Conservation (phyloP, 1,140 invertebrate genomes). For the Drosophila repleta region DNA sequence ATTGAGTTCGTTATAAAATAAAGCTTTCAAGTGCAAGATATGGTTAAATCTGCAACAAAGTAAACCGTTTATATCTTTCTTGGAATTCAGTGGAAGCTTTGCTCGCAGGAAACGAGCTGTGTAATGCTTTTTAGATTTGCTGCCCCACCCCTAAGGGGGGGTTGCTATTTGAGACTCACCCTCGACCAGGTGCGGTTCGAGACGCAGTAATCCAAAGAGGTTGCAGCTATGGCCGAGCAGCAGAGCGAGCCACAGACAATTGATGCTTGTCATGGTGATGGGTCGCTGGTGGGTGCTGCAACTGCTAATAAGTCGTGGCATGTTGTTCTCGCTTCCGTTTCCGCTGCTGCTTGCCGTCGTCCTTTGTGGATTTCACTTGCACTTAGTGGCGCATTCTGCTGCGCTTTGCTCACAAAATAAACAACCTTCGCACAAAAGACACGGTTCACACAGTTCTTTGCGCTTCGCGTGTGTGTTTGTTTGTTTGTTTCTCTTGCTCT, state of each 20-base stretch:
- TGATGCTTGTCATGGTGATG: constrained; percentile 60
- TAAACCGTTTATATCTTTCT: too few species aligned
- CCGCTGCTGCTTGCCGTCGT: constrained; percentile 17
- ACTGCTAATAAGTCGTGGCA: constrained; percentile 29
- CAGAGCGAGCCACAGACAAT: constrained; percentile 54
- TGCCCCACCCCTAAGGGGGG: too few species aligned
- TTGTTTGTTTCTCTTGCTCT: constrained; percentile 19
- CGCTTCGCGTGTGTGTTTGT: constrained; percentile 22
- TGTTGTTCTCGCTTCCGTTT: constrained; percentile 19
- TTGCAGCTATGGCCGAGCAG: constrained; percentile 56
- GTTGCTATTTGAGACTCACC: constrained; percentile 48
- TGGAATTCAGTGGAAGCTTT: not conserved
- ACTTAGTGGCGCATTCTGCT: constrained; percentile 65
- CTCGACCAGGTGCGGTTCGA: constrained; percentile 33
- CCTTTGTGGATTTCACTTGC: constrained; percentile 56
- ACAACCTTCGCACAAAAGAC: constrained; percentile 35
- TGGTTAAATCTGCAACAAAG: too few species aligned
- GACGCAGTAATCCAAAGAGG: constrained; percentile 62
- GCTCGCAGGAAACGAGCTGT: not conserved
- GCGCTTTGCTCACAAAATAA: constrained; percentile 34
- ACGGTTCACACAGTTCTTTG: constrained; percentile 21
- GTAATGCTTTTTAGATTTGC: not conserved
- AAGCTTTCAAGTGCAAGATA: too few species aligned
- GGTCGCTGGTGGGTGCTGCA: constrained; percentile 1
- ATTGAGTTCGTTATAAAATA: too few species aligned